Evolutionary conservation across 2,888 invertebrate genomes (phyloP).

Genomic region (Xestia rhomboidea): DNA sequence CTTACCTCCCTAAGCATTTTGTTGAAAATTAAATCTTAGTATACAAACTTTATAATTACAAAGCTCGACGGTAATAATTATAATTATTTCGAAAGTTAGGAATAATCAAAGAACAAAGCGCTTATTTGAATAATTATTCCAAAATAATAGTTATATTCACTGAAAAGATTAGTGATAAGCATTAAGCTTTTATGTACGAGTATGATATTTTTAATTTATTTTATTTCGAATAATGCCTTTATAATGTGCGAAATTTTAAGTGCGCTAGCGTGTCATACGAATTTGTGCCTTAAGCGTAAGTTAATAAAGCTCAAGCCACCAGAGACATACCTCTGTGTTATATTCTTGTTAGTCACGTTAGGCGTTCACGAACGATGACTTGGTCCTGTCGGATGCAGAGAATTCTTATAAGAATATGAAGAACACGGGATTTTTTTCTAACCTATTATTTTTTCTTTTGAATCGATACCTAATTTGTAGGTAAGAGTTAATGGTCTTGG

Average conservation of each 20-base stretch:
- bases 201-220: slow-evolving; percentile 7
- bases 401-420: slow-evolving; percentile 68
- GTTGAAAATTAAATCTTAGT: background rate
- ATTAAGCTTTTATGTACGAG: slow-evolving; percentile 45
- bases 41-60: background rate
- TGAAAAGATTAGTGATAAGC: slow-evolving; percentile 45
- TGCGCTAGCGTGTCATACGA: slow-evolving; percentile 65
- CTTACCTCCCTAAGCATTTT: background rate
- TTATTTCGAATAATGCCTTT: background rate
- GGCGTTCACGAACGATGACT: slow-evolving; percentile 90
- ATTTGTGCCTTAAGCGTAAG: slow-evolving; percentile 69
- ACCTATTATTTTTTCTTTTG: background rate
- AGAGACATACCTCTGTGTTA: slow-evolving; percentile 84
- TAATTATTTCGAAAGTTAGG: background rate
- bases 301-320: slow-evolving; percentile 75
- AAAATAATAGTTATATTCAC: slow-evolving; percentile 9
- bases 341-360: slow-evolving; percentile 82
- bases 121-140: slow-evolving; percentile 13
- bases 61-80: background rate
- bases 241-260: slow-evolving; percentile 55
- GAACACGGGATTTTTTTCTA: slow-evolving; percentile 7
- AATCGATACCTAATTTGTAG: background rate
- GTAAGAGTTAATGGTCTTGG: background rate
- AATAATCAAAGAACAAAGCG: slow-evolving; percentile 18
- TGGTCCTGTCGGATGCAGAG: slow-evolving; percentile 86